A percentile compares a stretch with the other conserved stretches of the same genome.
These are phyloP conservation scores for Pyralis farinalis DNA, from an alignment of 2,888 invertebrate species.

Conservation along the genomic window DNA sequence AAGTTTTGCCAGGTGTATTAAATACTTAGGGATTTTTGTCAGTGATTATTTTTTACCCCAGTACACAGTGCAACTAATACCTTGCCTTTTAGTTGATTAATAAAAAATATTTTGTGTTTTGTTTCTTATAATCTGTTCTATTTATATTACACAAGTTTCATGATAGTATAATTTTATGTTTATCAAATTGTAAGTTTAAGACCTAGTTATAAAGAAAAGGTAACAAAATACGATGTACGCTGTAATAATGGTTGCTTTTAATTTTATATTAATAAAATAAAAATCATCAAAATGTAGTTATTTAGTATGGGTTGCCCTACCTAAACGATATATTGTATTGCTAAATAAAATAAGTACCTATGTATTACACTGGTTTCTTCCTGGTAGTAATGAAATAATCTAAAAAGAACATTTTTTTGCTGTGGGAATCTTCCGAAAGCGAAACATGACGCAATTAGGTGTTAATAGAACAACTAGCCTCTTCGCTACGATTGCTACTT, in stretches of 20 bases:
- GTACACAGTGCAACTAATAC: constrained; percentile 2
- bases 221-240: constrained; percentile 59
- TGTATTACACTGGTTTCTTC: too few species aligned
- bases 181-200: constrained; percentile 32
- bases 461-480: too few species aligned
- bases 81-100: constrained; percentile 9
- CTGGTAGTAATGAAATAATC: too few species aligned
- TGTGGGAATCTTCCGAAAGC: too few species aligned
- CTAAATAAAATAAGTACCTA: too few species aligned
- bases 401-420: too few species aligned
- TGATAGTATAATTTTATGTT: constrained; percentile 17
- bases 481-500: too few species aligned
- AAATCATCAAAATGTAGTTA: constrained; percentile 30
- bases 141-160: constrained; percentile 16
- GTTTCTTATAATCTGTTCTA: constrained; percentile 13
- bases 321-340: too few species aligned
- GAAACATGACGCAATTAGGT: too few species aligned
- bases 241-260: constrained; percentile 77
- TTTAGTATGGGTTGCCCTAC: too few species aligned
- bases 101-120: constrained; percentile 10
- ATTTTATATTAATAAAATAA: constrained; percentile 74
- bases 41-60: neutral
- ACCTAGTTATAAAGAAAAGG: constrained; percentile 43
- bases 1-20: too few species aligned
- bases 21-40: too few species aligned